These are phyloP conservation scores for Moxostoma hubbsi DNA, from an alignment of 2,797 vertebrate species.

Conservation along the genomic window DNA sequence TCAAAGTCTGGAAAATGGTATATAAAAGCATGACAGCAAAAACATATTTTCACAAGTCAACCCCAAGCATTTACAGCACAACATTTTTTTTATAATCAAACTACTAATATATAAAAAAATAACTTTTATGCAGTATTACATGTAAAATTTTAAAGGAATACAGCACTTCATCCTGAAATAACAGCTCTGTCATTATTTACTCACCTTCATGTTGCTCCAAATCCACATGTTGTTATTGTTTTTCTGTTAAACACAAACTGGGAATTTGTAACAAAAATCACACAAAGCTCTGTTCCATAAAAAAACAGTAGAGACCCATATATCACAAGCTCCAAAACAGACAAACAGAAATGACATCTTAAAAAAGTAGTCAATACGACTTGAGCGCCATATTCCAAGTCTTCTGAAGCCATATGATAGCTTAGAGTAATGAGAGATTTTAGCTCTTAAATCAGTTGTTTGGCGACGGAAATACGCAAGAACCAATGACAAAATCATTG, in stretches of 20 bases:
- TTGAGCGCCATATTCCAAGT: no score
- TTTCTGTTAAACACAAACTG: not conserved
- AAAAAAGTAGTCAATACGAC: not conserved
- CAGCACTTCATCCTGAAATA: no score
- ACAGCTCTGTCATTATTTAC: no score
- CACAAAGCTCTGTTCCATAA: no score
- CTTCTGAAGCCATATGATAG: not conserved
- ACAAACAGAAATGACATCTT: not conserved
- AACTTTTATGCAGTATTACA: not conserved
- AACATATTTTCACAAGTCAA: not conserved
- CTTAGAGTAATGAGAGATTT: not conserved
- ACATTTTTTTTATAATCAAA: not conserved
- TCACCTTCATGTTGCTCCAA: no score
- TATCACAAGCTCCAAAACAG: not conserved
- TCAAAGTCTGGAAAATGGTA: slow-evolving; percentile 12
- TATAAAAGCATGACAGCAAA: not conserved
- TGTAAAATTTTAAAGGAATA: no score
- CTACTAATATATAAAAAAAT: not conserved
- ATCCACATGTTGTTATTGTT: not conserved
- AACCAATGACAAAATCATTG: no score
- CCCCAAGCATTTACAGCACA: not conserved
- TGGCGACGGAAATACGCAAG: no score
- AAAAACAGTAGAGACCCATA: no score
- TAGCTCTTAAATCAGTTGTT: no score
- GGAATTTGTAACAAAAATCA: no score